Evolutionary conservation across 1,140 invertebrate genomes (phyloP).

Genomic region (Drusus annulatus): DNA sequence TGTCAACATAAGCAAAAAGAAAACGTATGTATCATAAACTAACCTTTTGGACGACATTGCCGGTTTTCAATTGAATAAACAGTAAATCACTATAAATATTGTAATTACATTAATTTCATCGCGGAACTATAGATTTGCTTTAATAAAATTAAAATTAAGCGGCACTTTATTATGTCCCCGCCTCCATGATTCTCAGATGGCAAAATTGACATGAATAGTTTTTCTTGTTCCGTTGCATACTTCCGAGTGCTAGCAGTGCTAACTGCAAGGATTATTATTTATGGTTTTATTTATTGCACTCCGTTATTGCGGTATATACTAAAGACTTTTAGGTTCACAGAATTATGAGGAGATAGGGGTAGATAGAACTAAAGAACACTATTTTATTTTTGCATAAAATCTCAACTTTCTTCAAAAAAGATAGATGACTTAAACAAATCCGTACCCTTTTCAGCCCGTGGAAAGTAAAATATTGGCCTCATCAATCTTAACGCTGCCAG

Average conservation of each 20-base stretch:
- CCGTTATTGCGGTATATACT: no score
- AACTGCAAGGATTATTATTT: background rate
- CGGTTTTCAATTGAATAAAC: constrained; percentile 9
- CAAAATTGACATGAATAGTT: constrained; percentile 41
- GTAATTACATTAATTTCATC: constrained; percentile 40
- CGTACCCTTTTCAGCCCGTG: no score
- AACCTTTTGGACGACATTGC: constrained; percentile 53
- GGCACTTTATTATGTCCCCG: constrained; percentile 43
- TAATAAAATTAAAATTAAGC: constrained; percentile 40
- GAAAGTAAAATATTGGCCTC: no score
- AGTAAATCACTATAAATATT: constrained; percentile 3
- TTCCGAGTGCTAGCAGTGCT: background rate
- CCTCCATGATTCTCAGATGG: constrained; percentile 46
- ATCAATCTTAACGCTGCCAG: no score
- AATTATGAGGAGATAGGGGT: no score
- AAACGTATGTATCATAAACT: constrained; percentile 18
- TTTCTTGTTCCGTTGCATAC: constrained; percentile 35
- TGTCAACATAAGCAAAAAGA: constrained; percentile 28
- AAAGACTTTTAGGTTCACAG: no score
- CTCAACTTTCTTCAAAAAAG: no score
- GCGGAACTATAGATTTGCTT: constrained; percentile 27
- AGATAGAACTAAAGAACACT: no score
- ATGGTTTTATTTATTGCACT: background rate
- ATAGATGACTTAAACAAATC: no score
- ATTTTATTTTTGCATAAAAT: no score